Evolutionary conservation across 2,797 vertebrate genomes (phyloP).

Genomic region (Pipistrellus pipistrellus): DNA sequence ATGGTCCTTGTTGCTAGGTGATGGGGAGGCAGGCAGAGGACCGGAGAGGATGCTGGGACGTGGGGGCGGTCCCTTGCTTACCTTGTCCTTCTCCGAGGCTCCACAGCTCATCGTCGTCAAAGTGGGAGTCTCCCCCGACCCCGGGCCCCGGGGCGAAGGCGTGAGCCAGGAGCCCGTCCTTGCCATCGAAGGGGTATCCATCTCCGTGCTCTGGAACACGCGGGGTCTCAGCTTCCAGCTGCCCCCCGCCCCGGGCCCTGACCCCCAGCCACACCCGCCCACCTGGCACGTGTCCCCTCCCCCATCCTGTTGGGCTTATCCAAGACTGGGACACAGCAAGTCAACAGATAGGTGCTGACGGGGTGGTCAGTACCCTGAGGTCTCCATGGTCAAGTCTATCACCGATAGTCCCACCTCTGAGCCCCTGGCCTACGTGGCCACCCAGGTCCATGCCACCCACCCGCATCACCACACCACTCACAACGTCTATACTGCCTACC

Average conservation of each 20-base stretch:
- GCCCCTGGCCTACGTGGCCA: too few relatives aligned
- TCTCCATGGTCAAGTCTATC: background rate
- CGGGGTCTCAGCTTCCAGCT: background rate
- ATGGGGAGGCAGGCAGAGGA: background rate
- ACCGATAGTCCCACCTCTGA: background rate
- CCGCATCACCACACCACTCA: fast-evolving
- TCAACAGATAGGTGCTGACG: background rate
- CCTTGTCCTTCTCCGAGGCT: constrained; percentile 98
- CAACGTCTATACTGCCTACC: fast-evolving
- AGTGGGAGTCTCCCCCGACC: constrained; percentile 99
- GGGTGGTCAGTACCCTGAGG: background rate
- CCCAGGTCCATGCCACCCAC: background rate
- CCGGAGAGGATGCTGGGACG: background rate
- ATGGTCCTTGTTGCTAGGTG: background rate
- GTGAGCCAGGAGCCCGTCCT: constrained; percentile 98
- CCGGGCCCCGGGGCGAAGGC: constrained; percentile 97
- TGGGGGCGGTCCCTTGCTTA: constrained; percentile 78
- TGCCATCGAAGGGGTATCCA: constrained; percentile 98
- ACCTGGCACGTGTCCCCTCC: background rate
- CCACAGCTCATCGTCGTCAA: constrained; percentile 99
- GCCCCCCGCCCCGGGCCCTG: background rate
- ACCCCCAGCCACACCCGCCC: background rate
- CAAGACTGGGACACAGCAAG: background rate
- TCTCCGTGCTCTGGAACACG: constrained; percentile 95
- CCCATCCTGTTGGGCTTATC: background rate